Percentiles rank a stretch among this genome's conserved stretches.
Conservation (phyloP, 2,113 vertebrate species). For the Anarhynchus alexandrinus region DNA sequence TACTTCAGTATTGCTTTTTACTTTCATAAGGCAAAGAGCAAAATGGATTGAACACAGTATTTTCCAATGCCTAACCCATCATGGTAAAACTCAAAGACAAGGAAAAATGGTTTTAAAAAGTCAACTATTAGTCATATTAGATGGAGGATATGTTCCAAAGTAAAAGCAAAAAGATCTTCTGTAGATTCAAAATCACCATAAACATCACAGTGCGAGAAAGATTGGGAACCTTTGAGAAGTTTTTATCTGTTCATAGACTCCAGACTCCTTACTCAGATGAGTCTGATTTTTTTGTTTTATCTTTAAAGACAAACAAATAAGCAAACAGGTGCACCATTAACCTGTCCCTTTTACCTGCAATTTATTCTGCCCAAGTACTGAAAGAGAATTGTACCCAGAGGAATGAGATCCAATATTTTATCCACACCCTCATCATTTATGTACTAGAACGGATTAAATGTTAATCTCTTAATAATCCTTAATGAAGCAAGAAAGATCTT, state of each 20-base stretch:
- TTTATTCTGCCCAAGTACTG: not conserved
- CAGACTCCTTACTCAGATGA: not conserved
- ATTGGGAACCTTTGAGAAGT: not conserved
- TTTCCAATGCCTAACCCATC: not conserved
- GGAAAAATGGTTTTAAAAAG: not conserved
- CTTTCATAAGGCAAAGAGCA: not conserved
- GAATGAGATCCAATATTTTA: conserved; percentile 17
- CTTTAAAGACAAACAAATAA: not conserved
- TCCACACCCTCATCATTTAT: not conserved
- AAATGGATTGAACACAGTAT: not conserved
- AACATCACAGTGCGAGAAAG: not conserved
- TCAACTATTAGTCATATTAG: not conserved
- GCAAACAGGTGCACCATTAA: not conserved
- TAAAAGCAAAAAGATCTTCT: not conserved
- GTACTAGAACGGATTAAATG: not conserved
- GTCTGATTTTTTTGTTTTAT: not conserved
- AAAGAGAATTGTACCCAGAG: not conserved
- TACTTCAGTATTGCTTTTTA: not conserved
- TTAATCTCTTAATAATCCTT: conserved; percentile 51
- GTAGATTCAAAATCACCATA: not conserved
- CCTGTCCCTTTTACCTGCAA: not conserved
- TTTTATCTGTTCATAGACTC: not conserved
- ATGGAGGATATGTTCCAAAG: not conserved
- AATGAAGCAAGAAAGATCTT: conserved; percentile 14
- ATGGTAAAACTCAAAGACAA: not conserved